phyloP scores from a whole-genome alignment of 2,113 vertebrate species.

The Python bivittatus region DNA sequence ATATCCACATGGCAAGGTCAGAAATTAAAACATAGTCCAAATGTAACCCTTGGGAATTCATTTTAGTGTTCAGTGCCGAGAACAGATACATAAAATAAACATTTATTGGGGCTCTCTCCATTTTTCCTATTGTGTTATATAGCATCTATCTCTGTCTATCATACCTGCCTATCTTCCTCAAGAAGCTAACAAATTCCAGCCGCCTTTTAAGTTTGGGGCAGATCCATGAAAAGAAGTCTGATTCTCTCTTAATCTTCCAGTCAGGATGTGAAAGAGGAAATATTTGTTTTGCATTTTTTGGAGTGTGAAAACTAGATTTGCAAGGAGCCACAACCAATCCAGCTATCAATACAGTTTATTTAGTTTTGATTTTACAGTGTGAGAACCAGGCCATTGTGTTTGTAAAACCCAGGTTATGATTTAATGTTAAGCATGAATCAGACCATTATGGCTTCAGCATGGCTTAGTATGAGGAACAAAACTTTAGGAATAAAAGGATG shows the following conservation, averaged over 20 bases:
- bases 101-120: background rate
- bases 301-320: background rate
- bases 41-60: background rate
- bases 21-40: background rate
- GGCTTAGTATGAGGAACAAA: background rate
- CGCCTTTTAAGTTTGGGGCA: background rate
- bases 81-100: background rate
- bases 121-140: background rate
- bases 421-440: background rate
- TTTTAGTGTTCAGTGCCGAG: background rate
- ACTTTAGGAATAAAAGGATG: background rate
- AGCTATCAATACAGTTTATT: background rate
- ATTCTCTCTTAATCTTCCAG: background rate
- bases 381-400: background rate
- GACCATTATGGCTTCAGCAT: background rate
- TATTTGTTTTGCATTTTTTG: background rate
- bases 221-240: background rate
- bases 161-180: background rate
- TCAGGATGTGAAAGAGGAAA: background rate
- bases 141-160: background rate
- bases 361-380: background rate
- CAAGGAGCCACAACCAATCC: background rate
- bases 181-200: background rate
- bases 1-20: background rate
- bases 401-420: background rate